Evolutionary conservation across 2,113 vertebrate species (phyloP).

Genomic region (Zapus hudsonius): DNA sequence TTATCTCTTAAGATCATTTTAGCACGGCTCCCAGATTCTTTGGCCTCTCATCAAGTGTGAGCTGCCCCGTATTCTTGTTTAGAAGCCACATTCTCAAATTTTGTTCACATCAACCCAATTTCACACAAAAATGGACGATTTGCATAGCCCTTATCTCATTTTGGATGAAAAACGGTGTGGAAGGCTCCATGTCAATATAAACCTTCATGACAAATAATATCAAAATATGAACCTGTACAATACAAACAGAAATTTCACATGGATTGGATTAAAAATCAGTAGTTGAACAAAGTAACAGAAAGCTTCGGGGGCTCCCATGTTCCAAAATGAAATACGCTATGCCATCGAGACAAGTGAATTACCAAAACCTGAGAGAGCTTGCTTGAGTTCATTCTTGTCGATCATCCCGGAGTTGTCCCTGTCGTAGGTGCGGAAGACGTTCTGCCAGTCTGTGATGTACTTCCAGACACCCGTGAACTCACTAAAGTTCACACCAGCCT

Average conservation of each 20-base stretch:
- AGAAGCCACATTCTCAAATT: slow-evolving; percentile 73
- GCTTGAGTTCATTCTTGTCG: slow-evolving; percentile 97
- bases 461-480: slow-evolving; percentile 99
- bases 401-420: slow-evolving; percentile 98
- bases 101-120: neutral
- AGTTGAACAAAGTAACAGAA: neutral
- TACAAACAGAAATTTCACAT: slow-evolving; percentile 23
- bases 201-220: slow-evolving; percentile 7
- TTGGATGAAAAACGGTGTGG: slow-evolving; percentile 60
- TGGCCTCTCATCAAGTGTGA: neutral
- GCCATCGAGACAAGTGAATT: slow-evolving; percentile 83
- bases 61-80: neutral
- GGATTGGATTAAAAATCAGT: neutral
- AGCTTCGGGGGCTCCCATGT: neutral
- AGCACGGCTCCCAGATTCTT: neutral
- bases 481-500: slow-evolving; percentile 97
- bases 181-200: neutral
- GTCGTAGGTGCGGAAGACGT: slow-evolving; percentile 98
- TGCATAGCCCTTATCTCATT: slow-evolving; percentile 80
- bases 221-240: slow-evolving; percentile 37
- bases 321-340: slow-evolving; percentile 76
- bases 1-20: fast-evolving
- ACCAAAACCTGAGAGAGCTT: slow-evolving; percentile 98
- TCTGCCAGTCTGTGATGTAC: slow-evolving; percentile 99
- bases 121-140: neutral